Base-by-base conservation (phyloP, 1,140 invertebrate species). In the Druon quercuslanigerum region DNA sequence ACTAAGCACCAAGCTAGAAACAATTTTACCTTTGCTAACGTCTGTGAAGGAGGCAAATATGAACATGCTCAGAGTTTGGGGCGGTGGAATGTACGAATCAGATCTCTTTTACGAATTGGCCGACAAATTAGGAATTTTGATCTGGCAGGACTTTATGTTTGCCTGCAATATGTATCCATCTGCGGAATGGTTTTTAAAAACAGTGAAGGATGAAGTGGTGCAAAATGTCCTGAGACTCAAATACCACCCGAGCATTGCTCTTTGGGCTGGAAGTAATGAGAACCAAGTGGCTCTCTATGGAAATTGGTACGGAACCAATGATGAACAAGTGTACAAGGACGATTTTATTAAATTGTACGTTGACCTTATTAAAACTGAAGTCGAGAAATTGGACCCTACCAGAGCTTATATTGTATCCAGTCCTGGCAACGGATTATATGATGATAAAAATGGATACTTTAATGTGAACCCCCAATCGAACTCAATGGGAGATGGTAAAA, bases 61-160 rank as follows among this genome's bases (percentile, higher is more conserved):
- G 95, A 98, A 99, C 87, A 97, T 98, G 94, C 88, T 99, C 1
- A 92, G 99, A 17, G 96, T 99, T 1, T 99, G 99, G 99, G 99
- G 99, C 20, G 99, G 99, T 51, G 99, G 99, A 60, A 92, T 98
- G 1, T 99, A 99, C 86, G 98, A 99, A 88, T 94, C 94, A 0
- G 97, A 99, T 80, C 92, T 94, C 46, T 99, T 99, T 88, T 99
- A 99, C 88, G 92, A 96, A 72, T 89, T 96, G 40, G 96, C 96
- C 76, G 96, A 98, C 85, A 92, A 95, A 83, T 90, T 95, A 25
- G 97, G 96, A 14, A 95, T 98, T 33, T 92, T 98, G 82, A 94
- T 98, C 54, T 97, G 97, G 96, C 96, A 98, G 91, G 98, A 99
- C 90, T 95, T 99, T 79, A 98, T 99, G 96, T 99, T 99, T 91